Base-by-base conservation (phyloP, 1,140 invertebrate species). In the Ctenoplectra terminalis region DNA sequence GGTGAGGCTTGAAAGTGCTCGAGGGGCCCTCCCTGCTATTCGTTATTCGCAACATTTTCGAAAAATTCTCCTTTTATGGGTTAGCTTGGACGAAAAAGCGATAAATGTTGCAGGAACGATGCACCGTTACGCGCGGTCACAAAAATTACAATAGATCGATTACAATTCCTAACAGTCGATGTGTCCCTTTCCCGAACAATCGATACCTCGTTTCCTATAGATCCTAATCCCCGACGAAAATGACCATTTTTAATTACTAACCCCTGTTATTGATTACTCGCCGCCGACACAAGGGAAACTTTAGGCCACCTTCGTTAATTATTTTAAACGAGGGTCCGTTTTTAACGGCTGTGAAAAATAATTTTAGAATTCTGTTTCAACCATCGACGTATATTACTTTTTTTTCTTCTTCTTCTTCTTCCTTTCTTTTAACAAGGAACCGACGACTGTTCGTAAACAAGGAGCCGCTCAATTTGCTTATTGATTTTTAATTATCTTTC, bases 1-100 rank as follows among this genome's bases (percentile, higher is more conserved):
- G 74, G 75, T 74, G 73, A 77, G 81, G 50, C 71, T 78, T 60
- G 73, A 86, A 84, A 82, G 77, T 67, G 78, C 78, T 82, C 74
- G 80, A 87, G 75, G 83, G 87, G 58, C 31, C 58, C 60, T 26
- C 74, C 50, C 66, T n/a, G n/a, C 40, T 37, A 63, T 48, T 60
- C 31, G 54, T 79, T 80, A 64, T 80, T 66, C 52, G 61, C 67
- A 80, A 80, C 50, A 72, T 80, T 83, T 81, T 81, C 79, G 31
- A 75, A 67, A 81, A 81, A 74, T 8, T 37, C 15, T 43, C 60
- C 17, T 37, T 15, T 69, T 66, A 20, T 23, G 3, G 6, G 31
- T 46, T 7, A 7, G 0, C 1, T 11, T 20, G 37, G 0, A n/a
- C 17, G 29, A 26, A 75, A 54, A 58, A 37, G 5, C 34, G 5